These are phyloP conservation scores for Thymallus thymallus DNA, from an alignment of 2,113 vertebrate species.

Conservation along the genomic window DNA sequence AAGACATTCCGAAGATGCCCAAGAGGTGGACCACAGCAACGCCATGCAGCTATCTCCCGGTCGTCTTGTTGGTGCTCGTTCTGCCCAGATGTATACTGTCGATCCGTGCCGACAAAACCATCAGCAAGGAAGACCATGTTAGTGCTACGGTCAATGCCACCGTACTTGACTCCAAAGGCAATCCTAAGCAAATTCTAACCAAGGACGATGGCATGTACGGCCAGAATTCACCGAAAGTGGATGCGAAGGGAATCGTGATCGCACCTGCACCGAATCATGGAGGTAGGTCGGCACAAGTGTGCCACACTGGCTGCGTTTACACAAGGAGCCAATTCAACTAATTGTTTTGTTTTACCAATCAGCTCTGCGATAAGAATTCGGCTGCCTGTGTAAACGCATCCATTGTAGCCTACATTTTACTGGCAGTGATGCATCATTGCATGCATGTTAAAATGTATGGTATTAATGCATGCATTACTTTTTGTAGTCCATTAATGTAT, in stretches of 20 bases:
- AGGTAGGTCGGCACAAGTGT: constrained; percentile 69
- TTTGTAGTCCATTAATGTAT: background rate
- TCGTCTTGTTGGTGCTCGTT: constrained; percentile 69
- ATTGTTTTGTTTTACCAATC: no score
- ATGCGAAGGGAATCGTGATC: constrained; percentile 84
- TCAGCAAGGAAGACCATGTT: constrained; percentile 80
- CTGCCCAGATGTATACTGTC: constrained; percentile 68
- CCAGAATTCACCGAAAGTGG: constrained; percentile 88
- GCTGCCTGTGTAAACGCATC: no score
- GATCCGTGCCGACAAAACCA: constrained; percentile 79
- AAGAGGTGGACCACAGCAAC: constrained; percentile 44
- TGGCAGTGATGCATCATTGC: background rate
- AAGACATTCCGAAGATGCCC: constrained; percentile 56
- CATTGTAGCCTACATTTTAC: background rate
- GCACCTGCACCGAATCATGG: constrained; percentile 85
- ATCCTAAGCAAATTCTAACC: constrained; percentile 76
- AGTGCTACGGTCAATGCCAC: constrained; percentile 91
- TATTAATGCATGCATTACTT: background rate
- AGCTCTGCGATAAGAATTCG: no score
- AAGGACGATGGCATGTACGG: constrained; percentile 89
- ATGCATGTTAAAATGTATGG: background rate
- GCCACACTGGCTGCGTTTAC: no score
- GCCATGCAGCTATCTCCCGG: constrained; percentile 59
- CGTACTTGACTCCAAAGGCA: constrained; percentile 82
- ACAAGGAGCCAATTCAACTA: no score